Evolutionary conservation across 2,888 invertebrate genomes (phyloP).

Genomic region (Idaea aversata): DNA sequence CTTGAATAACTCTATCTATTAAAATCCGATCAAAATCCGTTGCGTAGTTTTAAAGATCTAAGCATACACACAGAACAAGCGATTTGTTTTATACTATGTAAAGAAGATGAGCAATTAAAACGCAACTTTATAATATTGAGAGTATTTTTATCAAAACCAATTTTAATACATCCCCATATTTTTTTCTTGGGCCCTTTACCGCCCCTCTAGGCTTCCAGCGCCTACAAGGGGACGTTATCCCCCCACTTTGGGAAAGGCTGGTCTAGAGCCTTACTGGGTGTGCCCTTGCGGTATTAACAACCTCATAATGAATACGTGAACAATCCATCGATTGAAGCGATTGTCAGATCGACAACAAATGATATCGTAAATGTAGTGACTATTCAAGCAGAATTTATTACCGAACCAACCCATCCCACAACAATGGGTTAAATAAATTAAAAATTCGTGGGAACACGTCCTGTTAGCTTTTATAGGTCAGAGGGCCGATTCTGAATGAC

Average conservation of each 20-base stretch:
- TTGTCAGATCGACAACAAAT: constrained; percentile 35
- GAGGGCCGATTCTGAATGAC: constrained; percentile 2
- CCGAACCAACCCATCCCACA: constrained; percentile 41
- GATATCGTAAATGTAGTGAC: constrained; percentile 28
- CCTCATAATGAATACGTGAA: constrained; percentile 21
- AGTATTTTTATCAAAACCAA: too few relatives aligned
- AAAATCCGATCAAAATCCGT: too few relatives aligned
- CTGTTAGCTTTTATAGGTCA: constrained; percentile 38
- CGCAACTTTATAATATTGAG: too few relatives aligned
- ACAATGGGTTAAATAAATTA: constrained; percentile 47
- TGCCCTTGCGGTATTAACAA: constrained; percentile 4
- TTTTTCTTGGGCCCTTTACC: too few relatives aligned
- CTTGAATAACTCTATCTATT: too few relatives aligned
- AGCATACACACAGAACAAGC: too few relatives aligned
- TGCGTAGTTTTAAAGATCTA: too few relatives aligned
- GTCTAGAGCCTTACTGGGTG: neutral
- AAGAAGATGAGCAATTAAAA: too few relatives aligned
- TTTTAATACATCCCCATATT: too few relatives aligned
- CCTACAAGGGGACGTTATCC: too few relatives aligned
- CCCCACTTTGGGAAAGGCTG: neutral
- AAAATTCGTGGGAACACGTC: constrained; percentile 46
- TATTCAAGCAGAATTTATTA: constrained; percentile 55
- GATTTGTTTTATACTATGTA: too few relatives aligned
- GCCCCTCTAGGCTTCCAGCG: too few relatives aligned
- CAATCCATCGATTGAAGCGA: constrained; percentile 33